These are phyloP conservation scores for Alviniconcha marisindica DNA, from an alignment of 1,140 invertebrate species.

Conservation along the genomic window DNA sequence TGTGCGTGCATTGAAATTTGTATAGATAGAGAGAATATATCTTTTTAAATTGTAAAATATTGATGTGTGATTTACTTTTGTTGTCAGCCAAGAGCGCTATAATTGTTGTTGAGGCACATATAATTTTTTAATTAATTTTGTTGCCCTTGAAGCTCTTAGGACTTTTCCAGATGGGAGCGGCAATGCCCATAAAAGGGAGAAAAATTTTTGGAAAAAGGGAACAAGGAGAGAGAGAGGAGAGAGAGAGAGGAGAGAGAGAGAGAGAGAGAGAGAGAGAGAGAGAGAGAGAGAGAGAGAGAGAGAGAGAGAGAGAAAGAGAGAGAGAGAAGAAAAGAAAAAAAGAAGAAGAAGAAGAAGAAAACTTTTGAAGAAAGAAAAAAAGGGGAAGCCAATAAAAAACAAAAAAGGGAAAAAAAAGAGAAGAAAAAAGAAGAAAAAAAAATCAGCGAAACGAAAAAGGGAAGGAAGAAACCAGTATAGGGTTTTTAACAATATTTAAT, in stretches of 20 bases:
- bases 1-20: no score
- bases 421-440: not conserved
- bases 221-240: constrained; percentile 8
- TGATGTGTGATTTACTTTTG: no score
- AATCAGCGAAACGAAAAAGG: not conserved
- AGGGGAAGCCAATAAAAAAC: not conserved
- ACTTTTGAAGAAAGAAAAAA: not conserved
- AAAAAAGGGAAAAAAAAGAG: not conserved
- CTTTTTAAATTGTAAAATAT: no score
- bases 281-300: constrained; percentile 24
- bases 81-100: no score
- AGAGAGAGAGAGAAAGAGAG: not conserved
- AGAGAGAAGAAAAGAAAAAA: not conserved
- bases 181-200: no score
- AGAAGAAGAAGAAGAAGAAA: not conserved
- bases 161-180: no score
- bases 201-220: no score
- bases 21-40: no score
- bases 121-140: no score
- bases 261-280: not conserved
- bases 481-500: no score
- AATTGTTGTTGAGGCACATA: no score
- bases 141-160: no score
- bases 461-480: not conserved
- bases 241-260: constrained; percentile 8